These are phyloP conservation scores for Phanerotoma sp. DNA, from an alignment of 2,888 invertebrate species.

Conservation along the genomic window DNA sequence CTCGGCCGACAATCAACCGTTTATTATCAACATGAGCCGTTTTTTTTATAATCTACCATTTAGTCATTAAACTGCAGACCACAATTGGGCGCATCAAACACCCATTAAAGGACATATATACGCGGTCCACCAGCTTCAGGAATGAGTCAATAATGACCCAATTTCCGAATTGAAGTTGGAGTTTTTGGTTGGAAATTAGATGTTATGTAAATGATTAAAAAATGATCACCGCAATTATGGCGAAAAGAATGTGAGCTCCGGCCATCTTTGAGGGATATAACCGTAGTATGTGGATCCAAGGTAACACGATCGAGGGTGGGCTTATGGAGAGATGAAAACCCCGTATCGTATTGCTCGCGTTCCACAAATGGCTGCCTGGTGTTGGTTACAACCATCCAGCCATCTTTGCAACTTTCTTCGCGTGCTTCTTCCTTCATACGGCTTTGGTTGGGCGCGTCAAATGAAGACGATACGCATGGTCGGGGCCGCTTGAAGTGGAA, in stretches of 20 bases:
- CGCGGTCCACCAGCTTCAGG: too few relatives aligned
- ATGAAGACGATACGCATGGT: conserved; percentile 14
- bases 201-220: not conserved
- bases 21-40: too few relatives aligned
- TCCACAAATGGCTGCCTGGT: conserved; percentile 54
- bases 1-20: too few relatives aligned
- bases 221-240: conserved; percentile 22
- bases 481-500: conserved; percentile 2
- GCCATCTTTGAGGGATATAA: conserved; percentile 42
- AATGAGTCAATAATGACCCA: too few relatives aligned
- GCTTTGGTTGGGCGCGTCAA: conserved; percentile 25
- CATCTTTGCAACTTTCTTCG: conserved; percentile 52
- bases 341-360: conserved; percentile 52
- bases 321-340: conserved; percentile 54
- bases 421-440: conserved; percentile 43
- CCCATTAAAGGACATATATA: too few relatives aligned
- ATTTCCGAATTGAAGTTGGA: too few relatives aligned
- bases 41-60: too few relatives aligned
- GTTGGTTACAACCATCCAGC: conserved; percentile 55
- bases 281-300: too few relatives aligned
- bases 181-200: too few relatives aligned
- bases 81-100: too few relatives aligned
- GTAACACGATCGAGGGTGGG: conserved; percentile 57
- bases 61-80: too few relatives aligned
- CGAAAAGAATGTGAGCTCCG: conserved; percentile 30